Conservation (phyloP, 2,797 vertebrate species). For the Halcyon leucocephala region DNA sequence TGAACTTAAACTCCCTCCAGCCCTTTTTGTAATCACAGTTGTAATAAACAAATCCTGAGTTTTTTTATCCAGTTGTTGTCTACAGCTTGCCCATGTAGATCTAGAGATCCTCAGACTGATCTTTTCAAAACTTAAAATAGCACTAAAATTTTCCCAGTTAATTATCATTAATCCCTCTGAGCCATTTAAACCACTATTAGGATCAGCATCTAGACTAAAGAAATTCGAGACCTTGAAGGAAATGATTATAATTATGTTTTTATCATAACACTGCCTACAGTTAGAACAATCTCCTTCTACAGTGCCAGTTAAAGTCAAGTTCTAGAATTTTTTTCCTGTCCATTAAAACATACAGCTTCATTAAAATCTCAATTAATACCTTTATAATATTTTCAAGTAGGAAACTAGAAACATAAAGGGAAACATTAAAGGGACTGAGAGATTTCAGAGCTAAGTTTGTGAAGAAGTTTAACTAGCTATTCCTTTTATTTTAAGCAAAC, state of each 20-base stretch:
- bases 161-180: background rate
- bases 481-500: background rate
- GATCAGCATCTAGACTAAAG: background rate
- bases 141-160: background rate
- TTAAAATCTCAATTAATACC: background rate
- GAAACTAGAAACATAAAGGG: background rate
- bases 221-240: background rate
- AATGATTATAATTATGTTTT: background rate
- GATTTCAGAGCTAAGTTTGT: background rate
- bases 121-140: background rate
- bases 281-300: background rate
- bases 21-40: background rate
- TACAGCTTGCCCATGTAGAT: background rate
- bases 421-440: background rate
- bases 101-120: background rate
- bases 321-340: background rate
- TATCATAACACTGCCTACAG: background rate
- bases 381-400: background rate
- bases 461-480: background rate
- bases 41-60: background rate
- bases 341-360: background rate
- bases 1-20: background rate
- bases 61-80: background rate
- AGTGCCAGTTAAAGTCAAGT: background rate
- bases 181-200: background rate